These are phyloP conservation scores for Trichomycterus rosablanca DNA, from an alignment of 2,113 vertebrate species.

Conservation along the genomic window DNA sequence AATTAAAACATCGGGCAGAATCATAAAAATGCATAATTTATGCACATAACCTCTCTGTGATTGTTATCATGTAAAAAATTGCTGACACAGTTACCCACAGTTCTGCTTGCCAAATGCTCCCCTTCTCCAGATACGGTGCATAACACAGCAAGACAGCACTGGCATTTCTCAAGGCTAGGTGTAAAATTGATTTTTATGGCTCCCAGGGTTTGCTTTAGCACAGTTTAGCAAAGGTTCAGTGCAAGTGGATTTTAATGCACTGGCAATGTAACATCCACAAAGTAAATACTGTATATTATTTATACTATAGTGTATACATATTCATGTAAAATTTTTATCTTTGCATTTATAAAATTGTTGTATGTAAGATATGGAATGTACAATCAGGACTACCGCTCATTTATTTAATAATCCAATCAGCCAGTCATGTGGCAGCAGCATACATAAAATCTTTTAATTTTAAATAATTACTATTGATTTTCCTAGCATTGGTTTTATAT, in stretches of 20 bases:
- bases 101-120: slow-evolving; percentile 6
- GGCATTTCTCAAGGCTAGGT: slow-evolving; percentile 10
- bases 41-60: no score
- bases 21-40: no score
- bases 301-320: no score
- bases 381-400: no score
- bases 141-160: neutral
- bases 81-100: no score
- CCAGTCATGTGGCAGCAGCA: no score
- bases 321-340: neutral
- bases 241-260: neutral
- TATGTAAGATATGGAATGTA: no score
- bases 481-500: no score
- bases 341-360: neutral
- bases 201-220: slow-evolving; percentile 11
- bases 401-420: no score
- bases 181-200: slow-evolving; percentile 5
- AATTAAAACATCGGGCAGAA: no score
- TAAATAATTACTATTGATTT: no score
- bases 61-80: slow-evolving; percentile 42
- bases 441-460: no score
- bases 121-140: neutral
- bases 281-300: neutral
- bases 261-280: neutral
- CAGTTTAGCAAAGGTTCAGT: neutral